Evolutionary conservation across 2,113 vertebrate genomes (phyloP), one percentile per base, ranked within the genome.

Genomic region (Perognathus longimembris): DNA sequence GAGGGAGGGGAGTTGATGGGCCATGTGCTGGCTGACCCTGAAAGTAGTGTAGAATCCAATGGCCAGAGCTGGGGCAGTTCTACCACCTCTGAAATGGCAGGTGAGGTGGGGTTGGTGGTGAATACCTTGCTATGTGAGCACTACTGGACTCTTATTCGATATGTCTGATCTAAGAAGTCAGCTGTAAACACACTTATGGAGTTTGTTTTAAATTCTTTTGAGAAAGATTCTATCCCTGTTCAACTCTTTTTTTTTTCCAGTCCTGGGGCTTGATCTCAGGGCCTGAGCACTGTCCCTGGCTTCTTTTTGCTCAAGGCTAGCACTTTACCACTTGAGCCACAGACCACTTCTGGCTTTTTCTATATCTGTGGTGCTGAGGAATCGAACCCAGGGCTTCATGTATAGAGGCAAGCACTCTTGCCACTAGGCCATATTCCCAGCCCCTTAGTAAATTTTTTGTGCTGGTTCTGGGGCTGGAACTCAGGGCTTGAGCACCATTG

Each of bases 11-110:
- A 69, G 26, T 61, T 7, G 32, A 80, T 8, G 59, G 28, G 38
- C 63, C 40, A 69, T 11, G 28, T 57, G 79, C 32, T 30, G 63
- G 28, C 45, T 70, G 57, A 92, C 70, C 69, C 77, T 91, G 59
- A 75, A 80, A 78, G 76, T 10, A 71, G 63, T 84, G 34, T 18
- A 75, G n/a, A 88, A 76, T 11, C 17, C 36, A 90, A 42, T 79
- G 54, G 38, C 45, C 79, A 69, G 50, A 84, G 61, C 67, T 90
- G 32, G 73, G 87, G 67, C 32, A 77, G 34, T 3, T 54, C 40
- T 24, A 67, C 70, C n/a, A 66, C 61, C 59, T 84, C 67, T 84
- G 88, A 91, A 85, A 64, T 78, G 40, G 76, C 63, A 80, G 64
- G 24, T 70, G 18, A 57, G 8, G 18, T 73, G 17, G 32, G n/a